Percentiles rank a stretch among this genome's conserved stretches.
phyloP scores from a whole-genome alignment of 1,140 invertebrate genomes.

The Drosophila pachea region DNA sequence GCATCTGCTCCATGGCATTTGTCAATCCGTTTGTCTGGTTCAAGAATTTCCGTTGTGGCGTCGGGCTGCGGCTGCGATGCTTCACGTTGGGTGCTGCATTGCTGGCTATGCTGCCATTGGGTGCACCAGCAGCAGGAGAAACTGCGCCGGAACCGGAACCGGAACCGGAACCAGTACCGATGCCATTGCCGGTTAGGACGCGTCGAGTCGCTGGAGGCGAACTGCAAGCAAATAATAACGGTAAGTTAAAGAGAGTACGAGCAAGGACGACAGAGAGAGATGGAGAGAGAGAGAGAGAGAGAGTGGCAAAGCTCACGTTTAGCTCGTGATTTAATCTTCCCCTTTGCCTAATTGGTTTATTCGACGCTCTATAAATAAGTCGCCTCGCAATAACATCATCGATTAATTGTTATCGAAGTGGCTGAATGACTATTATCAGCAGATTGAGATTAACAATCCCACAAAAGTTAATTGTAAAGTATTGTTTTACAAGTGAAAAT shows the following conservation, averaged over 20 bases:
- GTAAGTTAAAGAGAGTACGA: neutral
- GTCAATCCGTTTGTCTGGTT: constrained; percentile 51
- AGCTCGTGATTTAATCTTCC: too few species aligned
- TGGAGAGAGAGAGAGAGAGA: too few species aligned
- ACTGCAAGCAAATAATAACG: constrained; percentile 34
- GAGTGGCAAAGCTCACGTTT: too few species aligned
- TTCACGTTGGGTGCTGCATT: constrained; percentile 49
- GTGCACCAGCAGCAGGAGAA: constrained; percentile 8
- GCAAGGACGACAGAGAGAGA: too few species aligned
- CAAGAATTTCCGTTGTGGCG: constrained; percentile 78
- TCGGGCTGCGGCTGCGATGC: constrained; percentile 81
- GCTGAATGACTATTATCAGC: too few species aligned
- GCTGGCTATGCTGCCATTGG: constrained; percentile 17
- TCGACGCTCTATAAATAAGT: too few species aligned
- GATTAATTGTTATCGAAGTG: too few species aligned
- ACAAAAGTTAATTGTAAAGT: too few species aligned
- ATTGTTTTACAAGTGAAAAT: too few species aligned
- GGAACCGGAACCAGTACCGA: constrained; percentile 20
- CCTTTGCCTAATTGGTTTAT: too few species aligned
- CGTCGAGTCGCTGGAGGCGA: constrained; percentile 75
- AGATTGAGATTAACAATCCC: too few species aligned
- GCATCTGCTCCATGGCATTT: constrained; percentile 15
- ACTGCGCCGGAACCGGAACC: constrained; percentile 2
- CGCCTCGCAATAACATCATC: too few species aligned
- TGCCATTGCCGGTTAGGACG: constrained; percentile 37